Evolutionary conservation across 2,113 vertebrate genomes (phyloP).

Genomic region (Sinocyclocheilus maitianheensis): DNA sequence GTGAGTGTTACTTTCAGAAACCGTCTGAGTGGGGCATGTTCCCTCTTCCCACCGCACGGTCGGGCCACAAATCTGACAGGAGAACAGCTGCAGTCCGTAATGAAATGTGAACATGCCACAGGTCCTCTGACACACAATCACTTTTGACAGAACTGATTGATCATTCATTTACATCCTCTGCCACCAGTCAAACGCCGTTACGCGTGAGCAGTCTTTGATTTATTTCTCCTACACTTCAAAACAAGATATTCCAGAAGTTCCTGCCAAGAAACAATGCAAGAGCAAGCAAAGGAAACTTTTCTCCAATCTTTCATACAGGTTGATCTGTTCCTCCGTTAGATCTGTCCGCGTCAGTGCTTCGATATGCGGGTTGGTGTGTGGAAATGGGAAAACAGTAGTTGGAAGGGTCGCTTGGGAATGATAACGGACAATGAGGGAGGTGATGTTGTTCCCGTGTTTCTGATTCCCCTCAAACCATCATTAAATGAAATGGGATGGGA

Average conservation of each 20-base stretch:
- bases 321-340: slow-evolving; percentile 13
- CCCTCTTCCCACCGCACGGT: background rate
- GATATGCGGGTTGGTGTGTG: no score
- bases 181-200: background rate
- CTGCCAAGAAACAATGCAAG: background rate
- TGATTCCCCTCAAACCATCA: no score
- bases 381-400: slow-evolving; percentile 20
- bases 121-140: background rate
- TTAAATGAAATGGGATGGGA: slow-evolving; percentile 30
- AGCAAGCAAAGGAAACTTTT: background rate
- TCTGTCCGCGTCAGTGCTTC: background rate
- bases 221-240: slow-evolving; percentile 20
- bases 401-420: background rate
- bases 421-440: slow-evolving; percentile 23
- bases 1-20: background rate
- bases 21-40: background rate
- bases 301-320: background rate
- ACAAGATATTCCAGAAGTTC: background rate
- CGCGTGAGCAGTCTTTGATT: slow-evolving; percentile 28
- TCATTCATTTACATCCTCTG: slow-evolving; percentile 44
- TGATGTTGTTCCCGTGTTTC: background rate
- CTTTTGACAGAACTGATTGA: slow-evolving; percentile 38
- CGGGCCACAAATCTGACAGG: no score
- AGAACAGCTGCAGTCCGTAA: background rate
- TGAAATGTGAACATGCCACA: background rate